These are phyloP conservation scores for Pristionchus entomophagus DNA, from an alignment of 2,888 invertebrate genomes.

Conservation along the genomic window DNA sequence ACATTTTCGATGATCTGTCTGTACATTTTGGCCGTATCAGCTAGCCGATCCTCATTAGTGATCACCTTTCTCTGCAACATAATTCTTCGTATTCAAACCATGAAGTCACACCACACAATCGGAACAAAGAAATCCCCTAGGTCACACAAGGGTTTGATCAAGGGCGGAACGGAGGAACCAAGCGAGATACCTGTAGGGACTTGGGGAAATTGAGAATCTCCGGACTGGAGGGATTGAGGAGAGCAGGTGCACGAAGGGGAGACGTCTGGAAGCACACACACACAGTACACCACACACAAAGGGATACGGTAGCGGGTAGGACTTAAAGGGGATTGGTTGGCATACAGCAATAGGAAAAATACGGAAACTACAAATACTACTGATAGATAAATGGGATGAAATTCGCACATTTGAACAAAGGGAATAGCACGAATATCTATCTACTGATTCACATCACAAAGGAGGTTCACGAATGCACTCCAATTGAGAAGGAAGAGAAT, in stretches of 20 bases:
- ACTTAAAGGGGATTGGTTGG: not conserved
- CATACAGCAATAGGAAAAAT: no score
- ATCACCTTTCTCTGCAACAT: not conserved
- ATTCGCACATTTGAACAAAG: no score
- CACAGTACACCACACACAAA: slow-evolving; percentile 20
- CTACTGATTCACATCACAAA: not conserved
- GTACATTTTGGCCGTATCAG: slow-evolving; percentile 46
- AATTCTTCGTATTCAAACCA: no score
- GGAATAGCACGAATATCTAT: not conserved
- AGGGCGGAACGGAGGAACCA: not conserved
- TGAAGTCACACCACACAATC: not conserved
- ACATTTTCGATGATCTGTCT: slow-evolving; percentile 33
- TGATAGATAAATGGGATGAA: no score
- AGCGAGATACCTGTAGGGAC: not conserved
- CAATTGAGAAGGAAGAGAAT: not conserved
- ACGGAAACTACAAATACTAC: no score
- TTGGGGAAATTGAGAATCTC: slow-evolving; percentile 29
- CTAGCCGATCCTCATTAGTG: not conserved
- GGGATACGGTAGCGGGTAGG: not conserved
- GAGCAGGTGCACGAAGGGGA: slow-evolving; percentile 19
- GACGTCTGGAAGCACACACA: slow-evolving; percentile 27
- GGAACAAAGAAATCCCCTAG: no score
- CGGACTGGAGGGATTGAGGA: slow-evolving; percentile 5
- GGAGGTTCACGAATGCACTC: not conserved
- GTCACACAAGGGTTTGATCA: no score